Evolutionary conservation across 2,797 vertebrate genomes (phyloP).

Genomic region (Amniataba percoides): DNA sequence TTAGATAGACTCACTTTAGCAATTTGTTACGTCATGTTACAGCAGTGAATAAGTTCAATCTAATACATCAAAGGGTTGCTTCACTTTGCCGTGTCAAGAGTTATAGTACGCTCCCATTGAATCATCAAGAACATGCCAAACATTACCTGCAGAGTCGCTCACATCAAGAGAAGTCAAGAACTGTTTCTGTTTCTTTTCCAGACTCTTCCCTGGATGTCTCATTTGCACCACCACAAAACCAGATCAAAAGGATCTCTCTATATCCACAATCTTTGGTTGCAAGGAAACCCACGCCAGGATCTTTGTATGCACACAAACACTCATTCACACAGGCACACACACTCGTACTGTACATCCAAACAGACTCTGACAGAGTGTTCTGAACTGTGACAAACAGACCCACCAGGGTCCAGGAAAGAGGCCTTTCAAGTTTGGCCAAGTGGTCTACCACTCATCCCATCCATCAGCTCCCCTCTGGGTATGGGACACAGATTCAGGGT

Average conservation of each 20-base stretch:
- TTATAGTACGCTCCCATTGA: conserved; percentile 5
- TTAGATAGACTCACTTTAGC: conserved; percentile 20
- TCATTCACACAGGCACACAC: conserved; percentile 34
- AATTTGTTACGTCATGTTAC: background rate
- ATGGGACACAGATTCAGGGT: conserved; percentile 60
- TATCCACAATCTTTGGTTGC: conserved; percentile 48
- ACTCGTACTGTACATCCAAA: conserved; percentile 50
- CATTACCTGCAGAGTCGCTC: conserved; percentile 46
- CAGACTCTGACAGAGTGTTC: conserved; percentile 60
- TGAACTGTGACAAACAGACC: conserved; percentile 71
- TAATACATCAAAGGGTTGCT: conserved; percentile 40
- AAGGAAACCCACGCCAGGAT: conserved; percentile 56
- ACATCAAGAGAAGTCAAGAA: conserved; percentile 38
- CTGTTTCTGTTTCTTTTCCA: conserved; percentile 31
- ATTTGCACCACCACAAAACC: conserved; percentile 65
- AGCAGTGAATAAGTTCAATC: conserved; percentile 14
- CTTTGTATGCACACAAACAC: conserved; percentile 50
- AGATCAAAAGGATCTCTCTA: conserved; percentile 64
- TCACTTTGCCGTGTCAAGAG: conserved; percentile 20
- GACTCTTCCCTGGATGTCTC: conserved; percentile 51
- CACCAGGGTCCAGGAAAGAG: conserved; percentile 61
- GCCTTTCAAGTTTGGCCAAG: conserved; percentile 78
- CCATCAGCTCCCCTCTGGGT: conserved; percentile 71
- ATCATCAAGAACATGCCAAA: conserved; percentile 25
- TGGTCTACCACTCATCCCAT: conserved; percentile 68